phyloP scores from a whole-genome alignment of 2,113 vertebrate genomes.

The Peromyscus californicus region DNA sequence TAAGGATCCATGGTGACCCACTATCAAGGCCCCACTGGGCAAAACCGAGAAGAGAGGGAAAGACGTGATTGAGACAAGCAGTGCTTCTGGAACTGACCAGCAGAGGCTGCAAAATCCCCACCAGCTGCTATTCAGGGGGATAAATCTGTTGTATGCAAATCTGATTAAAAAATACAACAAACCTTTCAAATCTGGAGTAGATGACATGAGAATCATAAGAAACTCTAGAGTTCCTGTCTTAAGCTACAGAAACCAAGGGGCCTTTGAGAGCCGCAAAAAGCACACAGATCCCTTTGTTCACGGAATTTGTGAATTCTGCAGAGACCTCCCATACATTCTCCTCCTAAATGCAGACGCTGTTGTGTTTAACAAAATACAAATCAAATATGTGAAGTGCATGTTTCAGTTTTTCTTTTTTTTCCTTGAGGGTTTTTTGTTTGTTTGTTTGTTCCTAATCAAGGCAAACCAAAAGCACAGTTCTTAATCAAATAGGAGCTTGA shows the following conservation, averaged over 20 bases:
- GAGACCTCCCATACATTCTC: background rate
- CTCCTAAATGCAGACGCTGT: background rate
- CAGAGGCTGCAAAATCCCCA: background rate
- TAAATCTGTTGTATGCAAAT: background rate
- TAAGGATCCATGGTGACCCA: background rate
- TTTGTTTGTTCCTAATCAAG: background rate
- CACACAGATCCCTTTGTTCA: background rate
- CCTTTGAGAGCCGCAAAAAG: background rate
- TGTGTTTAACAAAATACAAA: background rate
- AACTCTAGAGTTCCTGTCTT: background rate
- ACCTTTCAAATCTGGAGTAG: background rate
- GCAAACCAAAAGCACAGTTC: background rate
- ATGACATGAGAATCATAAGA: background rate
- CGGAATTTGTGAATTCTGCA: background rate
- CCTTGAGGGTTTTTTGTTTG: background rate
- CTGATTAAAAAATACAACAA: conserved; percentile 48
- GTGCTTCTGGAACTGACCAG: background rate
- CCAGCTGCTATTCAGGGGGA: background rate
- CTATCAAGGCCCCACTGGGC: too few species aligned
- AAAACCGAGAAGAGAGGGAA: background rate
- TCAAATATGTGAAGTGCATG: background rate
- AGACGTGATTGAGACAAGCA: background rate
- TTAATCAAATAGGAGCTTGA: background rate
- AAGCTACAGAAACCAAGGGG: background rate
- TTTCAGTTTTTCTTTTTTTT: background rate